Percentiles rank a stretch among this genome's conserved stretches.
These are phyloP conservation scores for Rhynchomys soricoides DNA, from an alignment of 2,113 vertebrate genomes.

Conservation along the genomic window DNA sequence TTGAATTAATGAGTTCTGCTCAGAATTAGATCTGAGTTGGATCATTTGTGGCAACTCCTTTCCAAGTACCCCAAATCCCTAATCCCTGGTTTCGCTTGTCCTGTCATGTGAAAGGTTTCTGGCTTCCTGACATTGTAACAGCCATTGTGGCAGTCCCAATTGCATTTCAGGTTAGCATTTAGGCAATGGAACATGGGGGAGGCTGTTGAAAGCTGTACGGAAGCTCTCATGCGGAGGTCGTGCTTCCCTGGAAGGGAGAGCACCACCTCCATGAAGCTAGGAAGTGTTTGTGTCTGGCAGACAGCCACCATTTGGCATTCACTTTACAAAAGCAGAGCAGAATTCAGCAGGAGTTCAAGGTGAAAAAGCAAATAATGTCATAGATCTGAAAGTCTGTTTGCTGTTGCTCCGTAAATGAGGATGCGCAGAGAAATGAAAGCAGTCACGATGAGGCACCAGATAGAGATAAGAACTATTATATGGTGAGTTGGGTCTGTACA, in stretches of 20 bases:
- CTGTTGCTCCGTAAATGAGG: conserved; percentile 64
- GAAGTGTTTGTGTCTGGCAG: conserved; percentile 69
- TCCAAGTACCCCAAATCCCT: neutral
- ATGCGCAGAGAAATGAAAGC: conserved; percentile 69
- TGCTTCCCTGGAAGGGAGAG: conserved; percentile 54
- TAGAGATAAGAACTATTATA: conserved; percentile 62
- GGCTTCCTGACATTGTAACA: conserved; percentile 54
- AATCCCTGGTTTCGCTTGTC: neutral
- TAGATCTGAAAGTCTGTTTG: conserved; percentile 68
- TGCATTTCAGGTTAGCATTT: conserved; percentile 38
- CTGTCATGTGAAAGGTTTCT: neutral
- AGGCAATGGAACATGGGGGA: neutral
- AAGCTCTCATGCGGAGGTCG: conserved; percentile 45
- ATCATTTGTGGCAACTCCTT: neutral
- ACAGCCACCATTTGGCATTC: conserved; percentile 62
- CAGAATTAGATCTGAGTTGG: neutral
- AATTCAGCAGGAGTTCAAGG: conserved; percentile 80
- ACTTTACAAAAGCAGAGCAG: conserved; percentile 59
- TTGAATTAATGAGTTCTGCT: neutral
- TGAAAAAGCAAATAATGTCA: conserved; percentile 79
- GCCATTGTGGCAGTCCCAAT: neutral
- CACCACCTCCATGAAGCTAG: conserved; percentile 30
- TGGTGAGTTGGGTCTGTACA: conserved; percentile 65
- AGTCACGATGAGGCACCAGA: conserved; percentile 49
- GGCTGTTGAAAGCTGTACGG: neutral